These are phyloP conservation scores for Oceanodroma tethys DNA, from an alignment of 2,113 vertebrate genomes.

Conservation along the genomic window DNA sequence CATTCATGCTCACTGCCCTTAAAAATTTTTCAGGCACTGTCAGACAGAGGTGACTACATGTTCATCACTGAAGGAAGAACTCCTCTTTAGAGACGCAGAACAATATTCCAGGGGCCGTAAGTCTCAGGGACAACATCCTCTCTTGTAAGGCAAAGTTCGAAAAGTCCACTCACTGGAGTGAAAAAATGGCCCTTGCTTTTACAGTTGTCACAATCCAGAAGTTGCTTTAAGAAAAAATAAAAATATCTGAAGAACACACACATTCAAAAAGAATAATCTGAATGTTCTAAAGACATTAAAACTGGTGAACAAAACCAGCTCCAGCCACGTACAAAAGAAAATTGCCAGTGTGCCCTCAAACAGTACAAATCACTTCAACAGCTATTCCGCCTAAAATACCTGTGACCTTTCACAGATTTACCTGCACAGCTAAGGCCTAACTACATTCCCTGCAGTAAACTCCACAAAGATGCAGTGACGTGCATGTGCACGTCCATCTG, in stretches of 20 bases:
- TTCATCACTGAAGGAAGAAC: not conserved
- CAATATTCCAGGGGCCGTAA: not conserved
- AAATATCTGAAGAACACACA: not conserved
- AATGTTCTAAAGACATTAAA: not conserved
- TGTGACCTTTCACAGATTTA: not conserved
- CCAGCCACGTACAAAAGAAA: rapidly evolving
- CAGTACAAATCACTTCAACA: not conserved
- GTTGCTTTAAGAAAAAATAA: not conserved
- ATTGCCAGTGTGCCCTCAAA: not conserved
- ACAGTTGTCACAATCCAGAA: not conserved
- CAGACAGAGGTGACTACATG: not conserved
- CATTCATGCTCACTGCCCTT: not conserved
- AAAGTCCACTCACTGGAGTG: not conserved
- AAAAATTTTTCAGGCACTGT: not conserved
- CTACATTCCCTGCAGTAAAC: not conserved
- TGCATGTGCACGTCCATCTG: rapidly evolving
- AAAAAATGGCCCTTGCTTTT: not conserved
- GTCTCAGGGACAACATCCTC: not conserved
- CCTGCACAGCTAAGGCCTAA: not conserved
- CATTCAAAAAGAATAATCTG: not conserved
- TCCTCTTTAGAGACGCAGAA: not conserved
- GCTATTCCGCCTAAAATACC: not conserved
- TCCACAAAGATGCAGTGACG: rapidly evolving
- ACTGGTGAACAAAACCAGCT: not conserved
- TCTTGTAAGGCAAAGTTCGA: not conserved